Conservation (phyloP, 2,113 vertebrate genomes). For the Capreolus pygargus region DNA sequence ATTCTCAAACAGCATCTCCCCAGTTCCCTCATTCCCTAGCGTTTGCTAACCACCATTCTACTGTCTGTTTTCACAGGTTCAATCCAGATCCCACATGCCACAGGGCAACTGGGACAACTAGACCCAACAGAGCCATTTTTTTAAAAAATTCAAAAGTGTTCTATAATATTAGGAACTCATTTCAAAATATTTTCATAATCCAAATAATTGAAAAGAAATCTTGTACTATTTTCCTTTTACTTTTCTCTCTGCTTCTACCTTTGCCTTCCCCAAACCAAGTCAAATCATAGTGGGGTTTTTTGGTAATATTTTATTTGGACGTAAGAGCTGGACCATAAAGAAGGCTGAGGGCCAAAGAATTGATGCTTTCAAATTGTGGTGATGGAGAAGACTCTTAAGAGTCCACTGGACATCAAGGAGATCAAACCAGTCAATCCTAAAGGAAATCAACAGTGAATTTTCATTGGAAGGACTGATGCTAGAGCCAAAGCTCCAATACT, state of each 20-base stretch:
- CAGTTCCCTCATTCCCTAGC: no score
- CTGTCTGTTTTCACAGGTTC: background rate
- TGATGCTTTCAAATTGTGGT: background rate
- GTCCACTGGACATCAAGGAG: background rate
- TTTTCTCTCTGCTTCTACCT: background rate
- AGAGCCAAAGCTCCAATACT: background rate
- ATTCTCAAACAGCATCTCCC: background rate
- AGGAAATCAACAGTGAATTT: background rate
- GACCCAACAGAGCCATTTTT: background rate
- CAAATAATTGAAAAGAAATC: background rate
- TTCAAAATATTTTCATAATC: background rate
- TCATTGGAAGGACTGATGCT: background rate
- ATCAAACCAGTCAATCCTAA: background rate
- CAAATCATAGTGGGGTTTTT: background rate
- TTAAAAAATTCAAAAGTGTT: background rate
- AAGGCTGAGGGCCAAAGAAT: background rate
- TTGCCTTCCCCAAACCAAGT: background rate
- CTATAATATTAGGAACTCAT: background rate
- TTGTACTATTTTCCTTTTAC: background rate
- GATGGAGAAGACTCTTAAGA: background rate
- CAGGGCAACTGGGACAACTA: background rate
- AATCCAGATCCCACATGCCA: background rate
- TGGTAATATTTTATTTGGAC: background rate
- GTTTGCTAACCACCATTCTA: background rate
- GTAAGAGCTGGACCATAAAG: background rate